Percentiles rank a stretch among this genome's conserved stretches.
Evolutionary conservation across 2,888 invertebrate genomes (phyloP).

Genomic region (Agonum fuliginosum): DNA sequence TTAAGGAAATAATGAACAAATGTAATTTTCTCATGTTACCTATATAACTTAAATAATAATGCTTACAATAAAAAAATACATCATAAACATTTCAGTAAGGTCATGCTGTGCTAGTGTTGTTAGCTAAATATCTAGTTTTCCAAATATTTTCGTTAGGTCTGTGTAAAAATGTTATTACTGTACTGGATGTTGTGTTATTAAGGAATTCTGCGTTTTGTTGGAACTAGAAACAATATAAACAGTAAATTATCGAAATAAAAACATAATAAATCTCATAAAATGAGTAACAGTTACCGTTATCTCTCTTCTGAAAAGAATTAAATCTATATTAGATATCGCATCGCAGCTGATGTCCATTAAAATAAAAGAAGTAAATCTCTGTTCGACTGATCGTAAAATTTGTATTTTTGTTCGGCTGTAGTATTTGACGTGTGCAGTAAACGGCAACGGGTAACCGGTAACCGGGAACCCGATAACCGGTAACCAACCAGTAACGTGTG

Average conservation of each 20-base stretch:
- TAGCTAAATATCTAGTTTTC: too few relatives aligned
- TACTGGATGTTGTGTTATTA: background rate
- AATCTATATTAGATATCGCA: background rate
- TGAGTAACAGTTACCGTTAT: background rate
- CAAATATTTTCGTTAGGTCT: background rate
- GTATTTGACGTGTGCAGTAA: conserved; percentile 6
- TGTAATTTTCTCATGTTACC: too few relatives aligned
- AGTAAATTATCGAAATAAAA: conserved; percentile 7
- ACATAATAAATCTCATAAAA: conserved; percentile 11
- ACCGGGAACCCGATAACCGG: background rate
- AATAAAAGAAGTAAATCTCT: background rate
- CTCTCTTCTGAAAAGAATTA: background rate
- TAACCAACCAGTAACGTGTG: background rate
- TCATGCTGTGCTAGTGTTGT: too few relatives aligned
- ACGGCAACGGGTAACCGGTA: background rate
- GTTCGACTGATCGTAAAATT: background rate
- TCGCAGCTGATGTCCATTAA: background rate
- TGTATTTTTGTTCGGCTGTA: conserved; percentile 5
- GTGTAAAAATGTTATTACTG: conserved; percentile 1
- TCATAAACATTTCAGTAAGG: too few relatives aligned
- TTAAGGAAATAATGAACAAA: too few relatives aligned
- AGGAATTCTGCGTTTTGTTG: background rate
- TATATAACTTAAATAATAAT: too few relatives aligned
- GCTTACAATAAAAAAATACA: too few relatives aligned
- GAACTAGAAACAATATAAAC: conserved; percentile 11